Percentiles rank a stretch among this genome's conserved stretches.
Evolutionary conservation across 2,888 invertebrate genomes (phyloP).

Genomic region (Timema cristinae): DNA sequence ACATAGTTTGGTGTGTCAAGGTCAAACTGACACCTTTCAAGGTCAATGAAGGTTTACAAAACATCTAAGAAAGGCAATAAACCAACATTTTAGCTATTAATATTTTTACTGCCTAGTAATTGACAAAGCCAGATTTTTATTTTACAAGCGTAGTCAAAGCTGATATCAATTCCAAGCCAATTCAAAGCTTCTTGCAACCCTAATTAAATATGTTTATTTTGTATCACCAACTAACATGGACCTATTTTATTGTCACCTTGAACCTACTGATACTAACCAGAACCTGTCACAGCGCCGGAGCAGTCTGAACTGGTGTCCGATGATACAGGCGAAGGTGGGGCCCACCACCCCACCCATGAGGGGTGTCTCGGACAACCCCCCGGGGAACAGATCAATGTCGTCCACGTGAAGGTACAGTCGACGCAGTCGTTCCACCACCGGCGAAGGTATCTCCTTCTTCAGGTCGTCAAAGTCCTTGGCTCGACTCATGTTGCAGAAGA

Average conservation of each 20-base stretch:
- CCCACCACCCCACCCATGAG: conserved; percentile 54
- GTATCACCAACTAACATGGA: background rate
- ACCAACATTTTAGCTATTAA: too few relatives aligned
- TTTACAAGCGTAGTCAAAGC: too few relatives aligned
- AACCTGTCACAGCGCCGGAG: conserved; percentile 54
- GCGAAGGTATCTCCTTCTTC: conserved; percentile 43
- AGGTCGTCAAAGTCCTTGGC: conserved; percentile 49
- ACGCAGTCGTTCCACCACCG: conserved; percentile 42
- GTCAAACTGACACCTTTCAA: too few relatives aligned
- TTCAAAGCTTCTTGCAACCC: too few relatives aligned
- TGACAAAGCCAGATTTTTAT: too few relatives aligned
- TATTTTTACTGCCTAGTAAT: too few relatives aligned
- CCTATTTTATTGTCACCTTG: background rate
- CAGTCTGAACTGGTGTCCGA: conserved; percentile 51
- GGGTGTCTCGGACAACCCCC: conserved; percentile 52
- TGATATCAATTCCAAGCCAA: too few relatives aligned
- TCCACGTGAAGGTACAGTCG: conserved; percentile 49
- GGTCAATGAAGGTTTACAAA: too few relatives aligned
- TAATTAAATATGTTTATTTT: background rate
- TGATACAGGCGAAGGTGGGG: conserved; percentile 56
- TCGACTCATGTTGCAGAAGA: conserved; percentile 47
- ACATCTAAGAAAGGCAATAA: too few relatives aligned
- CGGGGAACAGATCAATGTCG: conserved; percentile 57
- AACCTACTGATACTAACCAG: conserved; percentile 45
- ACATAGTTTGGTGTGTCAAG: too few relatives aligned